A percentile compares a stretch with the other conserved stretches of the same genome.
phyloP scores from a whole-genome alignment of 2,797 vertebrate species.

The Graptemys geographica region DNA sequence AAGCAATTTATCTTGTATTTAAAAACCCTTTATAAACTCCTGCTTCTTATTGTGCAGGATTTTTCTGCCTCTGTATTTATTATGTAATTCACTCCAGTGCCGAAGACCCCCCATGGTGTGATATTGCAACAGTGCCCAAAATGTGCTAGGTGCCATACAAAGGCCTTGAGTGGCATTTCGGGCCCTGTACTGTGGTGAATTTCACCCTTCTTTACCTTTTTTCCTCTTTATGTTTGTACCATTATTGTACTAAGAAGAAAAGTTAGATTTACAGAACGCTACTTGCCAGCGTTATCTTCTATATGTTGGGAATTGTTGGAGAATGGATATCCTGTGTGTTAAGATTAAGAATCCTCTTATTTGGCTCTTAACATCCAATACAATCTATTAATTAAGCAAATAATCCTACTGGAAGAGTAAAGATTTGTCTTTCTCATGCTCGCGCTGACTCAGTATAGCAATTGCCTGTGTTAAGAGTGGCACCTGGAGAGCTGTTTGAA shows the following conservation, averaged over 20 bases:
- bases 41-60: not conserved
- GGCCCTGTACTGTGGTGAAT: not conserved
- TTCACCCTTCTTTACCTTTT: not conserved
- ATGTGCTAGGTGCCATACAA: not conserved
- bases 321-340: not conserved
- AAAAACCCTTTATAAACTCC: not conserved
- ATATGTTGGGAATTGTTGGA: not conserved
- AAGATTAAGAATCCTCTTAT: not conserved
- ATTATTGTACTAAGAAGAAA: slow-evolving; percentile 7
- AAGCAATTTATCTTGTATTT: not conserved
- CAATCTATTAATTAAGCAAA: not conserved
- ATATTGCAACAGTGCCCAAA: not conserved
- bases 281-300: not conserved
- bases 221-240: not conserved
- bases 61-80: not conserved
- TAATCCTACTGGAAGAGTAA: not conserved
- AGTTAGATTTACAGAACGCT: not conserved
- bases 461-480: rapidly evolving
- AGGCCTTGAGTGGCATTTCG: not conserved
- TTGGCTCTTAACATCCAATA: not conserved
- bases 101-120: not conserved
- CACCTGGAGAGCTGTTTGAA: rapidly evolving
- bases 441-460: rapidly evolving
- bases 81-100: not conserved
- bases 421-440: not conserved